These are phyloP conservation scores for Axinella damicornis DNA, from an alignment of 37 sponge, comb jelly and placozoan genomes.

Conservation along the genomic window DNA sequence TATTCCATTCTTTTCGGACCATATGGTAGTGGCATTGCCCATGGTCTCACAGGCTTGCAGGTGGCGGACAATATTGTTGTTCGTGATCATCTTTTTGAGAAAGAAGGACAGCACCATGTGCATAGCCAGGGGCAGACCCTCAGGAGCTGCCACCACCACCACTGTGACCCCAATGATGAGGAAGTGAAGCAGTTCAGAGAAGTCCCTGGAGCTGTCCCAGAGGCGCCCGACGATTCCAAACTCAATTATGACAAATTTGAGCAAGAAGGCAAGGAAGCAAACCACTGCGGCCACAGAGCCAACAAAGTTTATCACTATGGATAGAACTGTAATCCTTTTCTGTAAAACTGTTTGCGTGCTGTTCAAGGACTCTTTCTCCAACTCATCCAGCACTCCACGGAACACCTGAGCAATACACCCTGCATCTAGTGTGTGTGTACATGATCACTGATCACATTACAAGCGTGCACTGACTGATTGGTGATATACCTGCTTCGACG, in stretches of 20 bases:
- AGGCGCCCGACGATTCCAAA: slow-evolving; percentile 48
- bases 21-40: slow-evolving; percentile 98
- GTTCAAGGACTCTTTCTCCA: slow-evolving; percentile 3
- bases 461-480: not conserved
- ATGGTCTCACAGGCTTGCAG: slow-evolving; percentile 99
- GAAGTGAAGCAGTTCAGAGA: slow-evolving; percentile 70
- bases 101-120: slow-evolving; percentile 98
- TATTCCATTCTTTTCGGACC: slow-evolving; percentile 98
- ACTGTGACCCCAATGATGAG: slow-evolving; percentile 93
- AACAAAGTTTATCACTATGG: slow-evolving; percentile 87
- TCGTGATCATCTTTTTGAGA: slow-evolving; percentile 96
- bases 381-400: slow-evolving; percentile 6
- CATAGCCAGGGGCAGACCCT: slow-evolving; percentile 97
- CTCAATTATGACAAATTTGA: slow-evolving; percentile 74
- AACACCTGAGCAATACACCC: not conserved
- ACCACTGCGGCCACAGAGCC: slow-evolving; percentile 82
- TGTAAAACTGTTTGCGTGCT: slow-evolving; percentile 80
- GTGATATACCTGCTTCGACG: slow-evolving; percentile 70
- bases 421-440: not conserved
- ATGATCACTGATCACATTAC: too few species aligned
- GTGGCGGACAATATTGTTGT: slow-evolving; percentile 97
- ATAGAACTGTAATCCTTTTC: slow-evolving; percentile 87
- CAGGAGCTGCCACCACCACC: slow-evolving; percentile 97
- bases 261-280: slow-evolving; percentile 64
- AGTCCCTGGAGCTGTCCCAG: slow-evolving; percentile 56